phyloP scores from a whole-genome alignment of 2,113 vertebrate genomes.

The Pristiophorus japonicus region DNA sequence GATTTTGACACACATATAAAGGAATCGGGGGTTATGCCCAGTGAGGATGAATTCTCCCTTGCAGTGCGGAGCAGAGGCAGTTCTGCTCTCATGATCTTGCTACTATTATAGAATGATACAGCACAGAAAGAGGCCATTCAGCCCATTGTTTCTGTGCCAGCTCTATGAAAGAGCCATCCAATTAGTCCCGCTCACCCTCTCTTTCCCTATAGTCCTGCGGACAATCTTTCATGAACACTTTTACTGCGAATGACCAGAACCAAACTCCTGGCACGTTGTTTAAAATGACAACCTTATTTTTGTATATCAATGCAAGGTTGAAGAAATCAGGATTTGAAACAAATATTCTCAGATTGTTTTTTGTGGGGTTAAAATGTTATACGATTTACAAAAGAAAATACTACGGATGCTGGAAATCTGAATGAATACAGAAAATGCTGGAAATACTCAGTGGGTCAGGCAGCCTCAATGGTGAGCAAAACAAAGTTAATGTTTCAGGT shows the following conservation, averaged over 20 bases:
- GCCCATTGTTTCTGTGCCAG: too few relatives aligned
- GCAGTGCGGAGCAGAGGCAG: not conserved
- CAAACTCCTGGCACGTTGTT: not conserved
- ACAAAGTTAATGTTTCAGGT: too few relatives aligned
- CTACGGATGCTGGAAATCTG: too few relatives aligned
- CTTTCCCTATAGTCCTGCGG: not conserved
- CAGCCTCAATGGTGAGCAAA: too few relatives aligned
- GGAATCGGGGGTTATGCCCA: not conserved
- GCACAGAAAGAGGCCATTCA: not conserved
- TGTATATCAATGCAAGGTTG: not conserved
- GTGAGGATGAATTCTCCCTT: not conserved
- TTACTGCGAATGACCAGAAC: not conserved
- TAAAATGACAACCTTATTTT: not conserved
- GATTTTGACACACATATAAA: not conserved
- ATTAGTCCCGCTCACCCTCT: not conserved
- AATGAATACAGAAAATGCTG: too few relatives aligned
- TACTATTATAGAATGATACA: not conserved
- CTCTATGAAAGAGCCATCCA: not conserved
- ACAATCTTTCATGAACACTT: not conserved
- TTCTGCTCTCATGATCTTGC: not conserved
- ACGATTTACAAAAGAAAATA: too few relatives aligned
- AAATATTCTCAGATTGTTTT: not conserved
- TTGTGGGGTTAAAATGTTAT: not conserved
- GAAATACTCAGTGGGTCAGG: too few relatives aligned
- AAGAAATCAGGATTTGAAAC: not conserved